phyloP scores from a whole-genome alignment of 2,797 vertebrate species.

The Discoglossus pictus region DNA sequence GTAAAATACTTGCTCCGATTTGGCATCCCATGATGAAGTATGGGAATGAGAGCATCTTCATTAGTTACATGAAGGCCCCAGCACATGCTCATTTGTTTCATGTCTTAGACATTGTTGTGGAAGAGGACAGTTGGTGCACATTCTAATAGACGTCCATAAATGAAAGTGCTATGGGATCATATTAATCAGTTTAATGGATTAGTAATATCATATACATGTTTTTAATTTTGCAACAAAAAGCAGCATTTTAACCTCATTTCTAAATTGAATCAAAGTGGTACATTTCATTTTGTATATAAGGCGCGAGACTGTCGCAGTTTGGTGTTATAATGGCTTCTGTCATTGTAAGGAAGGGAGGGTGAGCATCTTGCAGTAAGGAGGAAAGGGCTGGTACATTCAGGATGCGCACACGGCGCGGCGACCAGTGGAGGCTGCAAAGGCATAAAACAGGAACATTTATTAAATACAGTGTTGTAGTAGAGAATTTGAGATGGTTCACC shows the following conservation, averaged over 20 bases:
- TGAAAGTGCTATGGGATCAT: no score
- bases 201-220: slow-evolving; percentile 1
- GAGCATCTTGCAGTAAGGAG: not conserved
- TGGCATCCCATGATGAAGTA: no score
- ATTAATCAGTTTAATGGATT: not conserved
- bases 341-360: not conserved
- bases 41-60: no score
- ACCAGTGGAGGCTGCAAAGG: not conserved
- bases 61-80: no score
- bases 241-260: slow-evolving; percentile 9
- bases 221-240: slow-evolving; percentile 17
- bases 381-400: slow-evolving; percentile 37
- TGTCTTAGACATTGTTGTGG: no score
- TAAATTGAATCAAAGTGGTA: not conserved
- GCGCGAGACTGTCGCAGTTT: slow-evolving; percentile 14
- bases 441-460: no score
- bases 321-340: slow-evolving; percentile 34
- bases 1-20: no score
- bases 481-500: no score
- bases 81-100: no score
- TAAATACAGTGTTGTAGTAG: no score
- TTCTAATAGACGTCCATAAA: no score
- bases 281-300: slow-evolving; percentile 8
- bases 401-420: slow-evolving; percentile 13
- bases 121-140: no score